These are phyloP conservation scores for Manis pentadactyla DNA, from an alignment of 2,797 vertebrate species.

Conservation along the genomic window DNA sequence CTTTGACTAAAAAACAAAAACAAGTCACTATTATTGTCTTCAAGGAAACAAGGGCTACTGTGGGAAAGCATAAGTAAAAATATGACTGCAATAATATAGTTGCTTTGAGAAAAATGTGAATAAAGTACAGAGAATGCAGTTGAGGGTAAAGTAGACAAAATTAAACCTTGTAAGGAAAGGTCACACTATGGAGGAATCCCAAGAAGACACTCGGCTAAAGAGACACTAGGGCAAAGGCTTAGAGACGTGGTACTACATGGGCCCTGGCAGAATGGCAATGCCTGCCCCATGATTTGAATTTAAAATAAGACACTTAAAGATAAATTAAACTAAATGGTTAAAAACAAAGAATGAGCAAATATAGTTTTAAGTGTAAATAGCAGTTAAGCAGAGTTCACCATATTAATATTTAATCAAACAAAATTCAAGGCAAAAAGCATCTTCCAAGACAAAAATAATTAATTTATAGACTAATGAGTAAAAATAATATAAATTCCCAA, in stretches of 20 bases:
- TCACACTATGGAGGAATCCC: neutral
- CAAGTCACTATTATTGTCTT: neutral
- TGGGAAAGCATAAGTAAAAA: neutral
- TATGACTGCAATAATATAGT: neutral
- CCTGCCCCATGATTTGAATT: neutral
- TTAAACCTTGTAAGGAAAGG: neutral
- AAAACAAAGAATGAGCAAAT: conserved; percentile 12
- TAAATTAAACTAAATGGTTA: neutral
- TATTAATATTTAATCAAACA: neutral
- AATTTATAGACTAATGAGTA: neutral
- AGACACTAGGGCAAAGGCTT: neutral
- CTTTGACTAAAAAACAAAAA: neutral
- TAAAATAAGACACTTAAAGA: neutral
- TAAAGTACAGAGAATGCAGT: neutral
- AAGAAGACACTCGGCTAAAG: neutral
- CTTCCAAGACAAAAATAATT: neutral
- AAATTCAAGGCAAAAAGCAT: neutral
- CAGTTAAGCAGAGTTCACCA: neutral
- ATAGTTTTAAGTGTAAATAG: neutral
- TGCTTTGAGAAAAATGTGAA: neutral
- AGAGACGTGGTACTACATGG: fast-evolving
- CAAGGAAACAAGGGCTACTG: neutral
- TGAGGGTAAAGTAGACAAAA: neutral
- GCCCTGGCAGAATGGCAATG: neutral
- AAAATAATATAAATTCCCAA: neutral